Evolutionary conservation across 2,888 invertebrate species (phyloP), one percentile per base, ranked within the genome.

Genomic region (Lycaena phlaeas): DNA sequence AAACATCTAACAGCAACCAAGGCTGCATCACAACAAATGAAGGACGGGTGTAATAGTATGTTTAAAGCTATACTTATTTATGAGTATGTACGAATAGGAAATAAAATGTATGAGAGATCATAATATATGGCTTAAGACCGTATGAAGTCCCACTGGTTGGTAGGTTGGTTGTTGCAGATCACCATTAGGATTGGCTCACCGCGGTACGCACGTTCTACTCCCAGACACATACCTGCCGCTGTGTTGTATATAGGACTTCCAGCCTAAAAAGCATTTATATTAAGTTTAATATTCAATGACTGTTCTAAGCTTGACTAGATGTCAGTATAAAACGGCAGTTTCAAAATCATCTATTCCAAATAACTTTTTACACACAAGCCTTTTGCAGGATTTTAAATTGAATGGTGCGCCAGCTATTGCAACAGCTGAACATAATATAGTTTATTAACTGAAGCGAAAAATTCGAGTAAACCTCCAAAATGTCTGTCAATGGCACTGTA

Each of bases 221-320:
- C 91, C 18, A 96, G 72, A 59, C 96, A 96, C 50, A 92, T 92
- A 0, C 96, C 96, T 4, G 92, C 90, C 11, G 95, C 95, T 55
- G 92, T 87, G 63, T 95, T 96, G 70, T 95, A 96, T 30, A 96
- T 87, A 0, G 94, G 92, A 46, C 91, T 90, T 38, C 87, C 87
- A 40, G 86, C 87, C 91, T 92, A 63, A 31, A 86, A 85, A 48
- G 48, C 44, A 12, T 41, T 12, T 10, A 28, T 28, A 10, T 3
- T 28, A 28, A n/a, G n/a, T n/a, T n/a, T n/a, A n/a, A n/a, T n/a
- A n/a, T n/a, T n/a, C n/a, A n/a, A n/a, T n/a, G n/a, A n/a, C n/a
- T n/a, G n/a, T n/a, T n/a, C n/a, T n/a, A n/a, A n/a, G n/a, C n/a
- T n/a, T n/a, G n/a, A n/a, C n/a, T n/a, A n/a, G n/a, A n/a, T n/a